Conservation (phyloP, 2,888 invertebrate genomes). For the Chrysina gloriosa region DNA sequence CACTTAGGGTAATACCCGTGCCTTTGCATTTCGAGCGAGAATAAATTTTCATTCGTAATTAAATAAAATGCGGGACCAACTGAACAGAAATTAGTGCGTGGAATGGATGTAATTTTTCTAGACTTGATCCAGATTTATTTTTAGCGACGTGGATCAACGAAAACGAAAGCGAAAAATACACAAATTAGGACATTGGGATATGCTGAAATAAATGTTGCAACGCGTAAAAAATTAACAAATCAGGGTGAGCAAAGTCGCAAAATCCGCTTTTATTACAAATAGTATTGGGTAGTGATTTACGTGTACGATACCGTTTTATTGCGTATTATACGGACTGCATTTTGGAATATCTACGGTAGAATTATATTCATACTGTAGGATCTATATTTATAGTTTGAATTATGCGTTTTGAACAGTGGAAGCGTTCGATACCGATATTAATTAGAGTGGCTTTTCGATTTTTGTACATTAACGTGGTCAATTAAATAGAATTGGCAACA, state of each 20-base stretch:
- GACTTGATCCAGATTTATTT: not conserved
- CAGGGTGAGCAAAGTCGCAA: not conserved
- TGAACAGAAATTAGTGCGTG: not conserved
- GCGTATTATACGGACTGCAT: not conserved
- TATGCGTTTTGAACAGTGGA: no score
- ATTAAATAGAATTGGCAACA: no score
- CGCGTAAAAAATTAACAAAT: not conserved
- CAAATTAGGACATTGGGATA: not conserved
- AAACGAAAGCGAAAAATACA: not conserved
- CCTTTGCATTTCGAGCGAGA: not conserved
- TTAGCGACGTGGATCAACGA: no score
- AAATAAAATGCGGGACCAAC: conserved; percentile 9
- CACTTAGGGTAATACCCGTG: conserved; percentile 2
- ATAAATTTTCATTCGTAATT: conserved; percentile 9
- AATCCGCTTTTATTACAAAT: not conserved
- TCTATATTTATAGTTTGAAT: no score
- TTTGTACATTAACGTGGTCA: no score
- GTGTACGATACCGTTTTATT: not conserved
- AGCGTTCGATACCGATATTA: no score
- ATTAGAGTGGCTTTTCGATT: no score
- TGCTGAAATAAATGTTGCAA: not conserved
- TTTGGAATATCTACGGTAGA: not conserved
- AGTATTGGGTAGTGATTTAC: not conserved
- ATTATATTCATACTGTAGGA: not conserved
- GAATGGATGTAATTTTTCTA: conserved; percentile 4